phyloP scores from a whole-genome alignment of 2,113 vertebrate genomes.

The Spermophilus dauricus region DNA sequence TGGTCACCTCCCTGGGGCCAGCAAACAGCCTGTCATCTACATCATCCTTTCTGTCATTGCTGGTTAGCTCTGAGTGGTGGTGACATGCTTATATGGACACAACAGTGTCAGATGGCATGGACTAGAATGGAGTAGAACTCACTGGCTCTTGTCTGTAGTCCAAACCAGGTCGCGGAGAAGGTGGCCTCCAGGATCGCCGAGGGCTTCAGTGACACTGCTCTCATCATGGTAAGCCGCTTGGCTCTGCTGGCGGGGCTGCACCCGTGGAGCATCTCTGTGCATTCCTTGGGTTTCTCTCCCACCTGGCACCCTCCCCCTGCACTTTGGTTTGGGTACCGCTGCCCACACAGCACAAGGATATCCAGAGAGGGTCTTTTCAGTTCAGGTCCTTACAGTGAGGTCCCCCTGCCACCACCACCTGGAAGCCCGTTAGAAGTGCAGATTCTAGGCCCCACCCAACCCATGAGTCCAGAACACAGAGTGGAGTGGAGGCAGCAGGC shows the following conservation, averaged over 20 bases:
- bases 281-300: too few species aligned
- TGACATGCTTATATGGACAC: background rate
- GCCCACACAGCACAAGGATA: fast-evolving
- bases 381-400: background rate
- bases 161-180: conserved; percentile 97
- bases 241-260: conserved; percentile 74
- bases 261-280: background rate
- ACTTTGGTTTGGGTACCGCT: fast-evolving
- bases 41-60: fast-evolving
- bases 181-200: conserved; percentile 97
- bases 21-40: fast-evolving
- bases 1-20: background rate
- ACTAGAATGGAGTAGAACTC: background rate
- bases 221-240: conserved; percentile 93
- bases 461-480: too few species aligned
- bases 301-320: background rate
- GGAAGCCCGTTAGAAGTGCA: background rate
- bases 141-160: conserved; percentile 88
- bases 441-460: background rate
- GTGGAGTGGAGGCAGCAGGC: background rate
- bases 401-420: too few species aligned
- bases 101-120: background rate
- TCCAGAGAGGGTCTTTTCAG: fast-evolving
- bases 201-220: conserved; percentile 94
- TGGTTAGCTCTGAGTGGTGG: background rate